phyloP scores from a whole-genome alignment of 2,113 vertebrate species.

The Mastomys coucha region DNA sequence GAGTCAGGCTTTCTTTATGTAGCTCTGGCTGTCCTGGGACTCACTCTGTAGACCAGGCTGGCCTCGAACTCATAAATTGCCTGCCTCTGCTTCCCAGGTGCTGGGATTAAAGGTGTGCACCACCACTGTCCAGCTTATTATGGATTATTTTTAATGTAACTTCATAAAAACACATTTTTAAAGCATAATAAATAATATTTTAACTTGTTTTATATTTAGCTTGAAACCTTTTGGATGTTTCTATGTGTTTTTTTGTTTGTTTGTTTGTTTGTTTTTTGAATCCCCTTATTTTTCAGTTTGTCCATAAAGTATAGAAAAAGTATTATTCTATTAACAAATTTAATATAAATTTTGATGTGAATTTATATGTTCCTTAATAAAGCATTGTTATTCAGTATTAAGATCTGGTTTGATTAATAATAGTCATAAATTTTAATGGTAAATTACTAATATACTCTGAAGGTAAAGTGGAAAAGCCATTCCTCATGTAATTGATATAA shows the following conservation, averaged over 20 bases:
- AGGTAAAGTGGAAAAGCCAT: neutral
- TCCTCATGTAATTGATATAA: accelerated
- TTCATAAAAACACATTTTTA: neutral
- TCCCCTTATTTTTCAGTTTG: neutral
- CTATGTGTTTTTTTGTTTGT: too few relatives aligned
- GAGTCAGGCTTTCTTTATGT: too few relatives aligned
- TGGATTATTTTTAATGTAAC: neutral
- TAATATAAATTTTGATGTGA: neutral
- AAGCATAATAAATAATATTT: neutral
- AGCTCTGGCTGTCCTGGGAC: too few relatives aligned
- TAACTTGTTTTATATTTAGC: neutral
- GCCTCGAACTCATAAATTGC: too few relatives aligned
- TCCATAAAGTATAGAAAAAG: neutral
- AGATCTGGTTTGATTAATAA: neutral
- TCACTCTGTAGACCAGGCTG: too few relatives aligned
- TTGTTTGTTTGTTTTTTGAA: neutral
- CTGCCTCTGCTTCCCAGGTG: too few relatives aligned
- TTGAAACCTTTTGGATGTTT: neutral
- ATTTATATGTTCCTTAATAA: neutral
- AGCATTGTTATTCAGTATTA: neutral
- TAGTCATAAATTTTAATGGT: neutral
- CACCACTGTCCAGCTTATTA: too few relatives aligned
- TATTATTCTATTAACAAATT: neutral
- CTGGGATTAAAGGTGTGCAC: too few relatives aligned
- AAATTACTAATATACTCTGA: neutral